Base-by-base conservation (phyloP, 2,113 vertebrate species). In the Bettongia penicillata region DNA sequence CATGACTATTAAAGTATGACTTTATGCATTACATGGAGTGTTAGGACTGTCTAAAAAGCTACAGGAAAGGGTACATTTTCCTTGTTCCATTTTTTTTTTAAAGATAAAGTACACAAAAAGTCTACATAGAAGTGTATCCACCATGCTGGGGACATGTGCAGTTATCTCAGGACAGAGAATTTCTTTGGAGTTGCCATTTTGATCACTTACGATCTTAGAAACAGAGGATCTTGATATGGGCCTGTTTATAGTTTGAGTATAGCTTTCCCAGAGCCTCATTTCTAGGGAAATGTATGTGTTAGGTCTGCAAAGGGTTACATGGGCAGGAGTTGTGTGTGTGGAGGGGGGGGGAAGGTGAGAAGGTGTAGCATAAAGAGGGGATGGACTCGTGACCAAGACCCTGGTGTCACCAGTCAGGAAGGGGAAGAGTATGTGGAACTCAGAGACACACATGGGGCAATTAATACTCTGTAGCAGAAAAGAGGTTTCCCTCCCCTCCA, bases 381-480 rank as follows among this genome's bases (percentile, higher is more conserved):
- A 23, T 11, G 24, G 89, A 47, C 16, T 26, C 90, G 25, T 0
- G 2, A 43, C 26, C 51, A 61, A 92, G 68, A 89, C 55, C 68
- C 77, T 25, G 52, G 90, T 26, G 49, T 90, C 8, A 8, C 22
- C 49, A 28, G 77, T 92, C 3, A 9, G 89, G 19, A 0, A 0
- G 28, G 57, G 92, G 91, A 43, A 77, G 90, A 28, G 31, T 23
- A 16, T 2, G 0, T 37, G 1, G 2, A 4, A 48, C 94, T 93
- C 47, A 37, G 51, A 92, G 53, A 68, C 51, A 0, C 0, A 0
- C 6, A 26, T 3, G 2, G 16, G 16, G 53, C 8, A 2, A 91
- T 16, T 8, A 24, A 26, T 12, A 47, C 2, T 12, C 16, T n/a
- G 23, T 37, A n/a, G 22, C 55, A 7, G 90, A 61, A 53, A 91